Evolutionary conservation across 1,140 invertebrate genomes (phyloP).

Genomic region (Saxidomus purpurata): DNA sequence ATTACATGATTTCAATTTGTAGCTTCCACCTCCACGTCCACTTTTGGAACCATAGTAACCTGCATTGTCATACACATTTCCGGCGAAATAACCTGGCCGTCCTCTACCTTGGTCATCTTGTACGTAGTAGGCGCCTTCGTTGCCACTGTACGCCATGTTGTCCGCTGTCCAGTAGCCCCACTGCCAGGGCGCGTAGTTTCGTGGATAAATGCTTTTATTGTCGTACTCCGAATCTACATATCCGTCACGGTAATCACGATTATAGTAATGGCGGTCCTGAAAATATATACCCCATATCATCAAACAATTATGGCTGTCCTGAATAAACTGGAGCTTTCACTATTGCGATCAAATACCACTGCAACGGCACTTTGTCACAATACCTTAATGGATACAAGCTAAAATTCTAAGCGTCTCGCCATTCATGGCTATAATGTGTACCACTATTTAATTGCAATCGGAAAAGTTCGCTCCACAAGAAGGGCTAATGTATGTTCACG

Average conservation of each 20-base stretch:
- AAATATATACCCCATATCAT: too few relatives aligned
- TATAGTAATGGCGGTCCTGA: neutral
- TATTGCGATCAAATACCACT: too few relatives aligned
- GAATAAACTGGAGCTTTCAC: too few relatives aligned
- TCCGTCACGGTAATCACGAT: neutral
- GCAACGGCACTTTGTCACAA: too few relatives aligned
- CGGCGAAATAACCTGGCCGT: neutral
- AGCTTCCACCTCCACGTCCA: neutral
- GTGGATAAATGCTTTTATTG: slow-evolving; percentile 22
- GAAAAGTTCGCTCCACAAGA: too few relatives aligned
- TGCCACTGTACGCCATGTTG: slow-evolving; percentile 12
- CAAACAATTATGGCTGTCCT: too few relatives aligned
- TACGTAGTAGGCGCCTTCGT: neutral
- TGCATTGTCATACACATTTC: slow-evolving; percentile 42
- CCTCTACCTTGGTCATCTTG: neutral
- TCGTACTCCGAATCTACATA: slow-evolving; percentile 17
- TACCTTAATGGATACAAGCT: too few relatives aligned
- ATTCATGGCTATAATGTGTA: too few relatives aligned
- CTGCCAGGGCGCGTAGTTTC: slow-evolving; percentile 23
- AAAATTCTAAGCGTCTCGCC: too few relatives aligned
- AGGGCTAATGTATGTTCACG: too few relatives aligned
- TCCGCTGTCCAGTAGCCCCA: slow-evolving; percentile 3
- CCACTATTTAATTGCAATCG: too few relatives aligned
- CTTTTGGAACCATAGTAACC: neutral
- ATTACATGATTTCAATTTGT: slow-evolving; percentile 53